phyloP scores from a whole-genome alignment of 2,113 vertebrate species.

The Himantopus leucocephalus region DNA sequence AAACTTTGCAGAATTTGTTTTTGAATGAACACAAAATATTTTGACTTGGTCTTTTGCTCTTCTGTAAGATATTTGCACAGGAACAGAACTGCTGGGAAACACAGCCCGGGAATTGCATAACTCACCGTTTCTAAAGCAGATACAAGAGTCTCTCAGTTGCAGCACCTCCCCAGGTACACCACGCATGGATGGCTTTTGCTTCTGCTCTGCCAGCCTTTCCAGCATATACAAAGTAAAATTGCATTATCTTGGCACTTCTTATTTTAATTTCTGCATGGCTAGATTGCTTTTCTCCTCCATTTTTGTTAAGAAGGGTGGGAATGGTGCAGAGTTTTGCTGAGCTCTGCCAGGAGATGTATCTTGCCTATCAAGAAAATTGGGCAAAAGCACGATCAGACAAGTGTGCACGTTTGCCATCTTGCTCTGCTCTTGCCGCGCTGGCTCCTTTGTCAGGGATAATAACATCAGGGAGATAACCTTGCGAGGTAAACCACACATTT shows the following conservation, averaged over 20 bases:
- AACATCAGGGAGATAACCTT: slow-evolving; percentile 35
- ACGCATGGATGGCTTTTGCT: slow-evolving; percentile 16
- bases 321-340: not conserved
- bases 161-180: not conserved
- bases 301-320: not conserved
- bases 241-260: slow-evolving; percentile 43
- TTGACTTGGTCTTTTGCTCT: not conserved
- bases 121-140: not conserved
- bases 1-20: not conserved
- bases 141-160: not conserved
- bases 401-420: slow-evolving; percentile 25
- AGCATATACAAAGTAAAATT: not conserved
- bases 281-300: slow-evolving; percentile 11
- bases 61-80: not conserved
- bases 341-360: slow-evolving; percentile 4
- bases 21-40: not conserved
- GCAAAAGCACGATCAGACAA: not conserved
- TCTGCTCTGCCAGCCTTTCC: slow-evolving; percentile 47
- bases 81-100: not conserved
- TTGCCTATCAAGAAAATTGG: not conserved
- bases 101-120: not conserved
- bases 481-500: slow-evolving; percentile 29
- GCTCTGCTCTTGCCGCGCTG: not conserved
- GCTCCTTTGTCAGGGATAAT: slow-evolving; percentile 6
- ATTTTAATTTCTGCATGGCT: slow-evolving; percentile 51